These are phyloP conservation scores for Butorides virescens DNA, from an alignment of 2,113 vertebrate genomes.

Conservation along the genomic window DNA sequence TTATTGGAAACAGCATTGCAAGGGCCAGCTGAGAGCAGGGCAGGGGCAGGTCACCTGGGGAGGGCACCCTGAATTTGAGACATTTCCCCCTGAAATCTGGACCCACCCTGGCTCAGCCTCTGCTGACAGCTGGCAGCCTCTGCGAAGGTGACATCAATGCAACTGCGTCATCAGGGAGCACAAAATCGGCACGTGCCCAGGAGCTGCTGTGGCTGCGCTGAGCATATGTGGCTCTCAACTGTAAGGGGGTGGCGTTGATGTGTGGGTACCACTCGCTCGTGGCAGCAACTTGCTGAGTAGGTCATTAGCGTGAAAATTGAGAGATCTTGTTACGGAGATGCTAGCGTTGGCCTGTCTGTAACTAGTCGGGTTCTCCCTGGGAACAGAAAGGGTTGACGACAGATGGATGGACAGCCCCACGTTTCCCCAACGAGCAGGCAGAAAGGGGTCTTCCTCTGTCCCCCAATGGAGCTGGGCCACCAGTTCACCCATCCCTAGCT, in stretches of 20 bases:
- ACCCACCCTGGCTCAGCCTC: fast-evolving
- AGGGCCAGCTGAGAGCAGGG: background rate
- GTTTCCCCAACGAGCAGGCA: fast-evolving
- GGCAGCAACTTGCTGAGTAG: background rate
- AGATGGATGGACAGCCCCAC: background rate
- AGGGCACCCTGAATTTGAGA: background rate
- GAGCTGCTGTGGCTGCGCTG: background rate
- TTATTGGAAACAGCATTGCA: background rate
- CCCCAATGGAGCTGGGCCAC: background rate
- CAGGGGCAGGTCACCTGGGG: background rate
- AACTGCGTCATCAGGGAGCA: background rate
- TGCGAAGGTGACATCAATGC: fast-evolving
- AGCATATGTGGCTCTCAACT: fast-evolving
- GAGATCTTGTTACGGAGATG: background rate
- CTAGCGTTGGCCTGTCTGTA: background rate
- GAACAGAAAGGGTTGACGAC: background rate
- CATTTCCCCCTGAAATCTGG: background rate
- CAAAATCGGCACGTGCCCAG: background rate
- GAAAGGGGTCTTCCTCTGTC: background rate
- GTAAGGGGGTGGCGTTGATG: fast-evolving
- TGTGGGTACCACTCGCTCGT: fast-evolving
- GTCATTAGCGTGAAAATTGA: fast-evolving
- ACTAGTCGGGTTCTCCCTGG: fast-evolving
- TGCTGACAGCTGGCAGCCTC: background rate
- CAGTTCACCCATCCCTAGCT: background rate